Conservation (phyloP, 1,140 invertebrate genomes). For the Agrilus planipennis region DNA sequence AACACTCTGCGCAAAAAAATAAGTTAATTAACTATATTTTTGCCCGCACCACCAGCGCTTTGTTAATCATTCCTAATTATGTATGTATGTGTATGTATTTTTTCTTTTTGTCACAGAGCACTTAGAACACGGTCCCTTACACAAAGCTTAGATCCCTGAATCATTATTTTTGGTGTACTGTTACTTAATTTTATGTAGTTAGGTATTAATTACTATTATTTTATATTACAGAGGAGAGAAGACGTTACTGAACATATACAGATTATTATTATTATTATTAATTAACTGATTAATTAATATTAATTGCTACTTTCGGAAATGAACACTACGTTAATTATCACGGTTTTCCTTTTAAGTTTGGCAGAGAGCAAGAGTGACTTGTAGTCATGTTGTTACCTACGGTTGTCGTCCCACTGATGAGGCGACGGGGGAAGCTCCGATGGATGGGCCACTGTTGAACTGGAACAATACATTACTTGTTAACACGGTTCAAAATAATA, state of each 20-base stretch:
- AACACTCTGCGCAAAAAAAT: too few relatives aligned
- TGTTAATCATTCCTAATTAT: too few relatives aligned
- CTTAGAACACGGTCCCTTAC: too few relatives aligned
- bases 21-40: too few relatives aligned
- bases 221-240: not conserved
- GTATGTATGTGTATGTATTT: too few relatives aligned
- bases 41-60: too few relatives aligned
- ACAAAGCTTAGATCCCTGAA: conserved; percentile 28
- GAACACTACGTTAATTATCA: conserved; percentile 11
- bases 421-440: conserved; percentile 94
- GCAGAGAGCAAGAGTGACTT: conserved; percentile 6
- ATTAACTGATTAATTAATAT: conserved; percentile 5
- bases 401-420: conserved; percentile 77
- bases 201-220: conserved; percentile 3
- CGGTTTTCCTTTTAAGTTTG: conserved; percentile 11
- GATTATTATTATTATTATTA: conserved; percentile 7
- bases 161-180: conserved; percentile 30
- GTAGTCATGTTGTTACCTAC: conserved; percentile 22
- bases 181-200: conserved; percentile 8
- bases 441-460: conserved; percentile 93
- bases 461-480: too few relatives aligned
- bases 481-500: too few relatives aligned
- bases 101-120: too few relatives aligned
- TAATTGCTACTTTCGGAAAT: conserved; percentile 5
- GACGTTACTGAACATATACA: not conserved